phyloP scores from a whole-genome alignment of 2,797 vertebrate genomes.

The Rallus crepitans region DNA sequence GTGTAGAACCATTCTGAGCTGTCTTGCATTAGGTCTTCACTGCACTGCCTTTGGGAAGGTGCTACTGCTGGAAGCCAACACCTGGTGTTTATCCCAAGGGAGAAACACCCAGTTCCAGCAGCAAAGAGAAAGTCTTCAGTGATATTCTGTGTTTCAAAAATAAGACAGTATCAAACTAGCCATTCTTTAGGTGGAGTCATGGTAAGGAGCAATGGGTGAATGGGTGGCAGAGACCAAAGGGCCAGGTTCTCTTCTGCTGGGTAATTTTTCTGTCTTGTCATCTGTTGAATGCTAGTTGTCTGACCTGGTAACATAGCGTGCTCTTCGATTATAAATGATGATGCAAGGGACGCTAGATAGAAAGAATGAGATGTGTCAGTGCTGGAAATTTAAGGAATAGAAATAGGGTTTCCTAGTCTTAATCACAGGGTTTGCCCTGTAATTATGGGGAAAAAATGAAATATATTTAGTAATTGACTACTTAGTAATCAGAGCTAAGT shows the following conservation, averaged over 20 bases:
- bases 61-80: neutral
- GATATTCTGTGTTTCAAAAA: neutral
- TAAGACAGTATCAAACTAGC: neutral
- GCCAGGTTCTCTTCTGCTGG: neutral
- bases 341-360: neutral
- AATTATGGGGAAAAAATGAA: neutral
- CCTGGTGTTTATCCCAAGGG: neutral
- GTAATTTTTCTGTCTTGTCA: neutral
- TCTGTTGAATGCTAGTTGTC: neutral
- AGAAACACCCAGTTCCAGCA: neutral
- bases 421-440: neutral
- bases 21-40: neutral
- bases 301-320: neutral
- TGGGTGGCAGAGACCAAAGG: neutral
- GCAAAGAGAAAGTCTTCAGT: neutral
- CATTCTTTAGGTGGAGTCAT: neutral
- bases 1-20: neutral
- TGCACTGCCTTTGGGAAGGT: neutral
- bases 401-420: neutral
- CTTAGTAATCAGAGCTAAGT: neutral
- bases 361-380: neutral
- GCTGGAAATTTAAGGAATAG: neutral
- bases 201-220: accelerated
- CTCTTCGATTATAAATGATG: neutral
- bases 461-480: neutral